Percentiles rank a stretch among this genome's conserved stretches.
Evolutionary conservation across 2,113 vertebrate genomes (phyloP).

Genomic region (Heloderma charlesbogerti): DNA sequence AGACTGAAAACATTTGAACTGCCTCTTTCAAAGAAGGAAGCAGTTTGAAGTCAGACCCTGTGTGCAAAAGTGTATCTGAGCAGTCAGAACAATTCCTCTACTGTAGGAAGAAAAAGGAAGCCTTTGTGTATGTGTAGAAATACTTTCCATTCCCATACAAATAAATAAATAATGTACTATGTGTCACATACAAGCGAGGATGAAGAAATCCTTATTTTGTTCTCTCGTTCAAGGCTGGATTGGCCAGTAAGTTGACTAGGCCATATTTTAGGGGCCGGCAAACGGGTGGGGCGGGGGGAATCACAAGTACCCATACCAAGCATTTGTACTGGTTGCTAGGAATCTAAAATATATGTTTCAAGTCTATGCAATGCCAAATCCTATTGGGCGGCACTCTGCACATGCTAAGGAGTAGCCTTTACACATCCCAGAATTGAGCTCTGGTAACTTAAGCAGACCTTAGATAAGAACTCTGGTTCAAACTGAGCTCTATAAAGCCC

Average conservation of each 20-base stretch:
- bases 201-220: neutral
- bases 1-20: conserved; percentile 2
- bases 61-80: neutral
- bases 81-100: neutral
- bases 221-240: neutral
- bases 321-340: too few relatives aligned
- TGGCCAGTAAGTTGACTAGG: neutral
- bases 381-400: too few relatives aligned
- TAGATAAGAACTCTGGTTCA: too few relatives aligned
- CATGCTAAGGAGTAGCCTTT: too few relatives aligned
- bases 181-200: neutral
- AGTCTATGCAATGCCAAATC: too few relatives aligned
- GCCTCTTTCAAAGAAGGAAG: neutral
- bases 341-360: too few relatives aligned
- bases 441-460: too few relatives aligned
- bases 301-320: too few relatives aligned
- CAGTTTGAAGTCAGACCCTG: neutral
- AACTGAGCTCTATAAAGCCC: too few relatives aligned
- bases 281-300: too few relatives aligned
- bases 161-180: fast-evolving
- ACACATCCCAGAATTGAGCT: neutral
- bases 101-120: neutral
- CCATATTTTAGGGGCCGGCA: neutral
- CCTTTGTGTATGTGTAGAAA: neutral
- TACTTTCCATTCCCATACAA: too few relatives aligned